These are phyloP conservation scores for Dendrolimus pini DNA, from an alignment of 2,888 invertebrate genomes.

Conservation along the genomic window DNA sequence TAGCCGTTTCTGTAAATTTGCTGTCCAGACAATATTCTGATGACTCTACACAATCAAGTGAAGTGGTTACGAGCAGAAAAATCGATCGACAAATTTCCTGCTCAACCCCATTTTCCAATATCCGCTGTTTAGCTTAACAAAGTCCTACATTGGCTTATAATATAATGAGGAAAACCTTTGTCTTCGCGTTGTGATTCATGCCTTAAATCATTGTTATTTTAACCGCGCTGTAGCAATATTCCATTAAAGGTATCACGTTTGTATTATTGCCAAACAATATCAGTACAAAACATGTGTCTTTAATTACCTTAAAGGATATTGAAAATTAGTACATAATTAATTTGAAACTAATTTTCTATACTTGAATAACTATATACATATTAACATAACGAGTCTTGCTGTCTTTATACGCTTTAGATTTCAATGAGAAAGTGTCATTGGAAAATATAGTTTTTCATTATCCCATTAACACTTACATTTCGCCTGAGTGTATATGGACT, in stretches of 20 bases:
- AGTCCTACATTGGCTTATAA: constrained; percentile 19
- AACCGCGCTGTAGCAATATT: constrained; percentile 4
- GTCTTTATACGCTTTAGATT: too few relatives aligned
- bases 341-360: too few relatives aligned
- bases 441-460: too few relatives aligned
- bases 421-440: too few relatives aligned
- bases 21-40: constrained; percentile 18
- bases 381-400: too few relatives aligned
- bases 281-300: too few relatives aligned
- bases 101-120: constrained; percentile 67
- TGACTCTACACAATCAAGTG: constrained; percentile 50
- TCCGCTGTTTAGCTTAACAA: constrained; percentile 45
- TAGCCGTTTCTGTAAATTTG: too few relatives aligned
- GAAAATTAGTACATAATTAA: too few relatives aligned
- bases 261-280: constrained; percentile 4
- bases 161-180: constrained; percentile 21
- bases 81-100: constrained; percentile 67
- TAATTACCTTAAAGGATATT: too few relatives aligned
- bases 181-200: constrained; percentile 9
- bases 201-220: constrained; percentile 11
- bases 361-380: too few relatives aligned
- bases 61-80: constrained; percentile 37
- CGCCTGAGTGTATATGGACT: too few relatives aligned
- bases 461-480: too few relatives aligned
- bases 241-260: constrained; percentile 4